These are phyloP conservation scores for Forbesichthys papilliferus DNA, from an alignment of 2,113 vertebrate species.

Conservation along the genomic window DNA sequence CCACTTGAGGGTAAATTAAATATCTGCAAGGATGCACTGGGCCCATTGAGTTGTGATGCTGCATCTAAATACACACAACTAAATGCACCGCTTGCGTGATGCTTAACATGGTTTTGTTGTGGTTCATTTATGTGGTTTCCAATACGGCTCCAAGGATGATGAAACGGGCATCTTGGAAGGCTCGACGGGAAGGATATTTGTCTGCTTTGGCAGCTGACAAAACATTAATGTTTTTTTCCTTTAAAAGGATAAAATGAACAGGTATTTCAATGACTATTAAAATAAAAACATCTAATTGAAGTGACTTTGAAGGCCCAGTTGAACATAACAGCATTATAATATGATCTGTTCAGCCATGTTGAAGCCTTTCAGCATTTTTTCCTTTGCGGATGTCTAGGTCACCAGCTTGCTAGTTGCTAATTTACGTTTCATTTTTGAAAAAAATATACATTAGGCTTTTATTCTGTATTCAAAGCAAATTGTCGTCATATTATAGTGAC, in stretches of 20 bases:
- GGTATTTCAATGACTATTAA: slow-evolving; percentile 15
- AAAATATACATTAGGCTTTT: slow-evolving; percentile 11
- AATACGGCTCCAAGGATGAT: slow-evolving; percentile 18
- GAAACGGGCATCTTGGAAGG: slow-evolving; percentile 16
- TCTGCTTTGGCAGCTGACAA: slow-evolving; percentile 14
- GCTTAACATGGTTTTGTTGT: slow-evolving; percentile 48
- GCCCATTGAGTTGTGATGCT: slow-evolving; percentile 58
- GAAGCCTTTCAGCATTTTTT: slow-evolving; percentile 4
- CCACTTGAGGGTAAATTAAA: slow-evolving; percentile 74
- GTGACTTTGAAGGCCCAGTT: slow-evolving; percentile 24
- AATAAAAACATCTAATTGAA: slow-evolving; percentile 24
- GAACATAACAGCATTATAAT: slow-evolving; percentile 14
- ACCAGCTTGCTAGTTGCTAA: neutral
- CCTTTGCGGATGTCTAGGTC: slow-evolving; percentile 2
- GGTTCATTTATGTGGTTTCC: slow-evolving; percentile 11
- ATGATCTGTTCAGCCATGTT: neutral
- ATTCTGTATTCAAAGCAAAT: no score
- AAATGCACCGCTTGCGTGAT: slow-evolving; percentile 19
- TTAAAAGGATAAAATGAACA: slow-evolving; percentile 1
- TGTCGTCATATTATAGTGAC: no score
- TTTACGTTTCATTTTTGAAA: no score
- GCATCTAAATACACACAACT: slow-evolving; percentile 48
- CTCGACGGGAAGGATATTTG: slow-evolving; percentile 2
- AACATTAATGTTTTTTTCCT: slow-evolving; percentile 33
- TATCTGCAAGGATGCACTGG: slow-evolving; percentile 66